phyloP scores from a whole-genome alignment of 2,113 vertebrate species.

The Cynopterus brachyotis region DNA sequence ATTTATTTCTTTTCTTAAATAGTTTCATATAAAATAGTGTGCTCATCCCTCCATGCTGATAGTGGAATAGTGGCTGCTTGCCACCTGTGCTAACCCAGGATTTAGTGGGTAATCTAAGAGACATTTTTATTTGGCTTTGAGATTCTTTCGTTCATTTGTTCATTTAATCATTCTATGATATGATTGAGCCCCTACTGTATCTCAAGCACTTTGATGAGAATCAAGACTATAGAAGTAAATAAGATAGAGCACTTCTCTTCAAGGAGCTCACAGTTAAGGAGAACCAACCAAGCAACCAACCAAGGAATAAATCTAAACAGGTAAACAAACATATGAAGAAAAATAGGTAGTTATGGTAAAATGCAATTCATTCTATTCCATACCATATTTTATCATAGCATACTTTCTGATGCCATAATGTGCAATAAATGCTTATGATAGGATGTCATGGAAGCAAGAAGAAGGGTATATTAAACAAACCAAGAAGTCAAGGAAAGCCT shows the following conservation, averaged over 20 bases:
- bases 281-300: not conserved
- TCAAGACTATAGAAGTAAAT: not conserved
- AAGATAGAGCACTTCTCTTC: not conserved
- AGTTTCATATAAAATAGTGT: not conserved
- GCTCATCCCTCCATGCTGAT: not conserved
- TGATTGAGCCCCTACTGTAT: not conserved
- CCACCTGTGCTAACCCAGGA: not conserved
- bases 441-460: not conserved
- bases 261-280: not conserved
- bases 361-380: not conserved
- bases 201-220: not conserved
- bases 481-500: not conserved
- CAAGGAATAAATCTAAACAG: not conserved
- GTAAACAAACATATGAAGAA: not conserved
- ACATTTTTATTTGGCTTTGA: not conserved
- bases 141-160: not conserved
- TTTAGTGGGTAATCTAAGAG: not conserved
- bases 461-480: not conserved
- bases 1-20: not conserved
- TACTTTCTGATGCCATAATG: not conserved
- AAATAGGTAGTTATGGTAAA: not conserved
- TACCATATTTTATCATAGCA: not conserved
- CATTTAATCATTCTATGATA: not conserved
- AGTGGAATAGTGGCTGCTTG: not conserved
- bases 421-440: not conserved